These are phyloP conservation scores for Drosophila willistoni DNA, from an alignment of 1,140 invertebrate species.

Conservation along the genomic window DNA sequence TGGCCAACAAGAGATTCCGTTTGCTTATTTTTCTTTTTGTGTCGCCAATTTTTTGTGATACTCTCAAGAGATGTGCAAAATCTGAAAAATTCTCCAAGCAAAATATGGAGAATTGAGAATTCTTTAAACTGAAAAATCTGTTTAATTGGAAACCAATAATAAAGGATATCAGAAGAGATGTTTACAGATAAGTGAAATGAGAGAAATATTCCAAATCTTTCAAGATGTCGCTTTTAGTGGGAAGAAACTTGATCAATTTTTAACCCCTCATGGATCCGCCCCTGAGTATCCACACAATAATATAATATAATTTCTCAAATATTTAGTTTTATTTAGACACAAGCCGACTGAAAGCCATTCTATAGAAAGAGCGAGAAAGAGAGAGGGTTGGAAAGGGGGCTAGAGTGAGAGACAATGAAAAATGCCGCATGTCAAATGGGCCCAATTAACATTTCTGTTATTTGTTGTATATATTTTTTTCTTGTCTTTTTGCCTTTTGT, in stretches of 20 bases:
- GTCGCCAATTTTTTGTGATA: constrained; percentile 26
- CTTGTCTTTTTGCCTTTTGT: constrained; percentile 58
- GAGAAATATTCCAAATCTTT: no score
- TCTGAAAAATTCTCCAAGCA: no score
- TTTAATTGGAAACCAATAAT: no score
- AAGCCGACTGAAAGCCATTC: constrained; percentile 65
- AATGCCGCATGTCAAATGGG: constrained; percentile 80
- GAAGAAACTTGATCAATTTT: no score
- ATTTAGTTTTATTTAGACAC: constrained; percentile 13
- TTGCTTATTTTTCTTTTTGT: constrained; percentile 48
- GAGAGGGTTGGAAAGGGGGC: constrained; percentile 5
- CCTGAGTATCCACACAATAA: neutral
- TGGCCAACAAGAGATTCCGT: constrained; percentile 61
- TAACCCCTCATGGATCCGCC: no score
- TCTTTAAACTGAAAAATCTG: no score
- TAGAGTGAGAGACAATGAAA: constrained; percentile 29
- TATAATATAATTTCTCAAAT: constrained; percentile 53
- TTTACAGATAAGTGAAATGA: no score
- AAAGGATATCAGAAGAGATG: no score
- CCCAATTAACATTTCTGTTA: constrained; percentile 80
- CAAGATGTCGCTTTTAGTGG: no score
- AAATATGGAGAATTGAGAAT: no score
- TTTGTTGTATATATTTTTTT: constrained; percentile 56
- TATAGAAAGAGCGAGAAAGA: constrained; percentile 30
- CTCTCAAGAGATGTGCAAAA: neutral